phyloP scores from a whole-genome alignment of 2,888 invertebrate genomes.

The Acleris cristana region DNA sequence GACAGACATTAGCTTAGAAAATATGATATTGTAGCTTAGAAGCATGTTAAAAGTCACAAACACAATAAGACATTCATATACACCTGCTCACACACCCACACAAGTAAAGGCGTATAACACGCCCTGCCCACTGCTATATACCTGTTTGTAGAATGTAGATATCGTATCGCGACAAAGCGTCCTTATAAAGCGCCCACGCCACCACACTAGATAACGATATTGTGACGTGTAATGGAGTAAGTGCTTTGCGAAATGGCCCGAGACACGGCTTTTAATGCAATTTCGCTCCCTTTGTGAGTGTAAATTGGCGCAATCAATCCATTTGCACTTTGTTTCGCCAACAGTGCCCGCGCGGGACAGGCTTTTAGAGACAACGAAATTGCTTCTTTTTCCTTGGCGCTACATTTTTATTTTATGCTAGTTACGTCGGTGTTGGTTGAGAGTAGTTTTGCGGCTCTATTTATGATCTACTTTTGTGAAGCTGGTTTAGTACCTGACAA shows the following conservation, averaged over 20 bases:
- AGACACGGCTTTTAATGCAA: conserved; percentile 83
- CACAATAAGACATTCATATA: no score
- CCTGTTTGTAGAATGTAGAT: conserved; percentile 31
- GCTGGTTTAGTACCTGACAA: conserved; percentile 44
- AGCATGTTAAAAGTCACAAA: no score
- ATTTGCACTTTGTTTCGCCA: conserved; percentile 85
- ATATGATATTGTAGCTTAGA: no score
- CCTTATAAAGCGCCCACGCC: conserved; percentile 39
- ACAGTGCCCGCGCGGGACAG: conserved; percentile 60
- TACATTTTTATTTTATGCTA: conserved; percentile 25
- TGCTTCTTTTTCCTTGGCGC: conserved; percentile 44
- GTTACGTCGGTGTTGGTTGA: not conserved
- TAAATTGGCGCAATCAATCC: conserved; percentile 84
- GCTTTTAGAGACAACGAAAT: conserved; percentile 72
- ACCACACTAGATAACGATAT: conserved; percentile 79
- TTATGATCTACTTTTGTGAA: not conserved
- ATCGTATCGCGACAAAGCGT: conserved; percentile 23
- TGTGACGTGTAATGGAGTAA: conserved; percentile 80
- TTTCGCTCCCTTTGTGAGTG: conserved; percentile 79
- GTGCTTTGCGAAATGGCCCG: conserved; percentile 80
- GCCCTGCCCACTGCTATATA: not conserved
- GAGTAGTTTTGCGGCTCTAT: not conserved
- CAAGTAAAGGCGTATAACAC: no score
- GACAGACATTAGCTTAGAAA: no score
- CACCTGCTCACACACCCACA: not conserved